Evolutionary conservation across 2,113 vertebrate genomes (phyloP), one percentile per base, ranked within the genome.

Genomic region (Rana temporaria): DNA sequence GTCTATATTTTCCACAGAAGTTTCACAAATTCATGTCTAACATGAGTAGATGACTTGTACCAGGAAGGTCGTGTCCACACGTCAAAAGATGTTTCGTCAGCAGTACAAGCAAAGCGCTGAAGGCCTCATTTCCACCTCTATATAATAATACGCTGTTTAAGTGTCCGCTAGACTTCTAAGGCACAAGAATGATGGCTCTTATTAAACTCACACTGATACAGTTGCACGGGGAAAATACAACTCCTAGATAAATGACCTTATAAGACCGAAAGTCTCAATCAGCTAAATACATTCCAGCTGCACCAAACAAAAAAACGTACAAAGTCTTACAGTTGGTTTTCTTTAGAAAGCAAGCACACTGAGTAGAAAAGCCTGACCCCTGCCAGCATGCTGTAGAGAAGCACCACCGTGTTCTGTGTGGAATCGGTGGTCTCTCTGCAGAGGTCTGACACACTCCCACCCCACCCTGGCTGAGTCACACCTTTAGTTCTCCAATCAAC

Each of bases 1-100:
- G 87, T 89, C 85, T 88, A 55, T 87, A 48, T 48, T 48, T 89
- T 89, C 87, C 88, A 89, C 74, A 79, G 48, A 82, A 69, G 81
- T 79, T 79, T 90, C 81, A 85, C 81, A 79, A 81, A 85, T 79
- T 84, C 53, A 53, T 52, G 80, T 85, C 78, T 69, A 79, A 76
- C 0, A 0, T 20, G 78, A 85, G 84, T 87, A 86, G 68, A 63
- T 83, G 78, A 78, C 84, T 88, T 89, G 90, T 86, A 90, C 89
- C 90, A 38, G 80, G 62, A 73, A 73, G 62, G 48, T 62, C 74
- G 74, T 68, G 19, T 38, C 32, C n/a, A 75, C 34, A 20, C 56
- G 38, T 62, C 56, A 75, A 4, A 38, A 22, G 19, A 38, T 75
- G 56, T 62, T 42, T 42, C 15, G 84, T n/a, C 78, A 86, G 75